phyloP scores from a whole-genome alignment of 2,888 invertebrate genomes.

The Drosophila sordidapex region DNA sequence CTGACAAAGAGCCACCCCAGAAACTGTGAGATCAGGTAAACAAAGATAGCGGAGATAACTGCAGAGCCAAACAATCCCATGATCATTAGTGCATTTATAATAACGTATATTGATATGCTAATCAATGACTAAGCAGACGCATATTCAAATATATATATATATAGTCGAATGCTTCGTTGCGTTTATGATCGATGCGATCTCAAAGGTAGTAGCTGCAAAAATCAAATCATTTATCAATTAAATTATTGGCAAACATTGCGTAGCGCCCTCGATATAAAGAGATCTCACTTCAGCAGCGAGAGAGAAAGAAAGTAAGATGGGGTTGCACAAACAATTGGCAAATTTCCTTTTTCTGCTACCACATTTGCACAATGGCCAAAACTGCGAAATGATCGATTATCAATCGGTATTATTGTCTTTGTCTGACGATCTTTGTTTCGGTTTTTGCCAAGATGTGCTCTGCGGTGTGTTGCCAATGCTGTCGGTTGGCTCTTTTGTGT shows the following conservation, averaged over 20 bases:
- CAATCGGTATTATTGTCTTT: constrained; percentile 46
- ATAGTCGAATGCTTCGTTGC: constrained; percentile 37
- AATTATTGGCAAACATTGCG: constrained; percentile 81
- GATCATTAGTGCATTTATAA: constrained; percentile 73
- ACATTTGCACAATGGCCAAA: constrained; percentile 46
- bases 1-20: constrained; percentile 52
- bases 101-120: constrained; percentile 76
- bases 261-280: constrained; percentile 54
- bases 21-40: constrained; percentile 44
- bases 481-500: constrained; percentile 38
- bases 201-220: constrained; percentile 36
- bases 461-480: constrained; percentile 78
- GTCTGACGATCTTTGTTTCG: constrained; percentile 29
- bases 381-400: constrained; percentile 79
- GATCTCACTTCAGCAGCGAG: constrained; percentile 35
- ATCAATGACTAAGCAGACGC: constrained; percentile 57
- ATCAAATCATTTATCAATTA: constrained; percentile 82
- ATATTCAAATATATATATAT: not conserved
- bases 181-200: constrained; percentile 70
- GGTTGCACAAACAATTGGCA: constrained; percentile 52
- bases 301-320: constrained; percentile 17
- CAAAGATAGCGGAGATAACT: constrained; percentile 45
- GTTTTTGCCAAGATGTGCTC: constrained; percentile 21
- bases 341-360: constrained; percentile 41
- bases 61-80: constrained; percentile 71